Base-by-base conservation (phyloP, 2,113 vertebrate species). In the Cariama cristata region DNA sequence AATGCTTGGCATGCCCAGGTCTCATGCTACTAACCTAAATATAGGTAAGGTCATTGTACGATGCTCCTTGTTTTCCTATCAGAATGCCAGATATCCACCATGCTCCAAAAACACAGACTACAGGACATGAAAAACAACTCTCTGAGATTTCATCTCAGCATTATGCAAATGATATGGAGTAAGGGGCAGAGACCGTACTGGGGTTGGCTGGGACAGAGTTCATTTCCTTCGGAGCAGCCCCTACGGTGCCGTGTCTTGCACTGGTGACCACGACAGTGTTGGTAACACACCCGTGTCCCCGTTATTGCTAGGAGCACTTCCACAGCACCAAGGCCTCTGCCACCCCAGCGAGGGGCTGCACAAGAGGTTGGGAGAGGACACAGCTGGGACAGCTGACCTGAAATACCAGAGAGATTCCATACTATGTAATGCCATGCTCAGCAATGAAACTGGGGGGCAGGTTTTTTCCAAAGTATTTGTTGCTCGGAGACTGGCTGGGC, bases 301-400 rank as follows among this genome's bases (percentile, higher is more conserved):
- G 26, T 67, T 66, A 18, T 11, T n/a, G 44, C 76, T 69, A 44
- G 30, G 20, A n/a, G 30, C 42, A 32, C 27, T 58, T 11, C 18
- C 20, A 49, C 5, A 0, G 40, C 88, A 84, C 18, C 63, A 30
- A 1, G 0, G 66, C 33, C 66, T 14, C 86, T 74, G 74, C 50
- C 47, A 58, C 19, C 23, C 73, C 79, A 44, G 27, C 0, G 0
- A 88, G 32, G 35, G 55, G 55, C 12, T 40, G 38, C 66, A 82
- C 38, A 75, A 72, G 74, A 88, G 93, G 86, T 47, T 88, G 91
- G 58, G 71, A 79, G 64, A 94, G 83, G 95, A 95, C 89, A 91
- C 83, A 95, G 93, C 91, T 96, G 89, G 93, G 95, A 96, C 95
- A 95, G 95, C 86, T 95, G 95, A 96, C 96, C 86, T 92, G 89